These are phyloP conservation scores for Pocillopora meandrina DNA, from an alignment of 92 coral and sea anemone genomes.

Conservation along the genomic window DNA sequence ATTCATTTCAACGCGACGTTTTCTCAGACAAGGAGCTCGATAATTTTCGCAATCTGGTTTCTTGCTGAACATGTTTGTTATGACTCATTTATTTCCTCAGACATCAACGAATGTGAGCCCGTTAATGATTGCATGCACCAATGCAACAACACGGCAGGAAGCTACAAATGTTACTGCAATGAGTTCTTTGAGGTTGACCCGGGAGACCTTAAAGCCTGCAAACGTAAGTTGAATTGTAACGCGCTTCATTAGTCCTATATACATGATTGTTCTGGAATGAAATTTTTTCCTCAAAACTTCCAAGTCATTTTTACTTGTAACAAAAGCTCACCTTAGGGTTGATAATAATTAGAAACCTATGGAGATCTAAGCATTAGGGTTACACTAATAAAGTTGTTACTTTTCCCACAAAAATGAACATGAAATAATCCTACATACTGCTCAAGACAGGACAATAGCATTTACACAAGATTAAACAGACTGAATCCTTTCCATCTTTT, in stretches of 20 bases:
- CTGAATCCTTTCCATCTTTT: neutral
- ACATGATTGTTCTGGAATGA: neutral
- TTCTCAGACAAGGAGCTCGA: too few relatives aligned
- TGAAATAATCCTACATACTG: too few relatives aligned
- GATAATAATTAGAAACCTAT: too few relatives aligned
- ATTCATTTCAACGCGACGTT: too few relatives aligned
- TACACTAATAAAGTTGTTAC: too few relatives aligned
- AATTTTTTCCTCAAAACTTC: neutral
- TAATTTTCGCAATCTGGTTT: too few relatives aligned
- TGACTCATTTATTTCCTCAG: conserved; percentile 4
- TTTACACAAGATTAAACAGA: too few relatives aligned
- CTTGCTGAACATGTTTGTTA: neutral
- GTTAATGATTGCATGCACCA: conserved; percentile 60
- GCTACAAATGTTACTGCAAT: conserved; percentile 53
- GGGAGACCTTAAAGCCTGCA: conserved; percentile 32
- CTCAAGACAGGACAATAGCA: too few relatives aligned
- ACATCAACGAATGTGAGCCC: conserved; percentile 54
- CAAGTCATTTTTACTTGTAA: too few relatives aligned
- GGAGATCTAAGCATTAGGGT: too few relatives aligned
- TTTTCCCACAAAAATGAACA: too few relatives aligned
- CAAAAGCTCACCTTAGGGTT: too few relatives aligned
- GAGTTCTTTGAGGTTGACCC: conserved; percentile 45
- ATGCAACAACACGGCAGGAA: conserved; percentile 56
- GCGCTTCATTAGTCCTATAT: neutral
- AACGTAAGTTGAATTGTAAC: conserved; percentile 36